These are phyloP conservation scores for Crypturellus undulatus DNA, from an alignment of 2,113 vertebrate genomes.

Conservation along the genomic window DNA sequence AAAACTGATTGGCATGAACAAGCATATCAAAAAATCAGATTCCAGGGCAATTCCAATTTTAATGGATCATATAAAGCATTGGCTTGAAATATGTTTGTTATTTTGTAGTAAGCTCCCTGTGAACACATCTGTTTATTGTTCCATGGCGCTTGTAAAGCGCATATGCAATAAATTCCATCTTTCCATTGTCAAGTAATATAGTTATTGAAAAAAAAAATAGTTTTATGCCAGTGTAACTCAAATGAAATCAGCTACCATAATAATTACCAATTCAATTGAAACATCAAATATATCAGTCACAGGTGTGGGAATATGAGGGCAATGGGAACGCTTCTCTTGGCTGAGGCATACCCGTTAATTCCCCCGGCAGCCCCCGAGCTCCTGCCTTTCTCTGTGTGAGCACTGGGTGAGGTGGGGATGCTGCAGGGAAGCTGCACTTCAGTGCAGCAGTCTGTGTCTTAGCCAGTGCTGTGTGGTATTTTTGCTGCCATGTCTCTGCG, in stretches of 20 bases:
- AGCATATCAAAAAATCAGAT: background rate
- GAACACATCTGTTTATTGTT: background rate
- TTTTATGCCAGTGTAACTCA: background rate
- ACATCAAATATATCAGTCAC: background rate
- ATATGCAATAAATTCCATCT: background rate
- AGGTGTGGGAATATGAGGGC: background rate
- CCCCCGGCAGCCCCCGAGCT: background rate
- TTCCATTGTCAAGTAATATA: background rate
- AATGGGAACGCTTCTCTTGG: rapidly evolving
- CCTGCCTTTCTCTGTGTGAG: background rate
- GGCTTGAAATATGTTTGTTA: background rate
- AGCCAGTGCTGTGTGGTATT: background rate
- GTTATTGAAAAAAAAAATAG: background rate
- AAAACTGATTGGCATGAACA: background rate
- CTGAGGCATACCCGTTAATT: background rate
- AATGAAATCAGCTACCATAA: background rate
- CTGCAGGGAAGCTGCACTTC: background rate
- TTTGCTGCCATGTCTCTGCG: background rate
- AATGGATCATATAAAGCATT: background rate
- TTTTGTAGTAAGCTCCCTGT: background rate
- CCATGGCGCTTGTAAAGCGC: background rate
- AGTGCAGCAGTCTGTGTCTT: background rate
- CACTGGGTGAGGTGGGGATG: background rate
- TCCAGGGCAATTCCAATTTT: background rate
- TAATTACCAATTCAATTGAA: background rate